These are phyloP conservation scores for Coelopa pilipes DNA, from an alignment of 2,888 invertebrate genomes.

Conservation along the genomic window DNA sequence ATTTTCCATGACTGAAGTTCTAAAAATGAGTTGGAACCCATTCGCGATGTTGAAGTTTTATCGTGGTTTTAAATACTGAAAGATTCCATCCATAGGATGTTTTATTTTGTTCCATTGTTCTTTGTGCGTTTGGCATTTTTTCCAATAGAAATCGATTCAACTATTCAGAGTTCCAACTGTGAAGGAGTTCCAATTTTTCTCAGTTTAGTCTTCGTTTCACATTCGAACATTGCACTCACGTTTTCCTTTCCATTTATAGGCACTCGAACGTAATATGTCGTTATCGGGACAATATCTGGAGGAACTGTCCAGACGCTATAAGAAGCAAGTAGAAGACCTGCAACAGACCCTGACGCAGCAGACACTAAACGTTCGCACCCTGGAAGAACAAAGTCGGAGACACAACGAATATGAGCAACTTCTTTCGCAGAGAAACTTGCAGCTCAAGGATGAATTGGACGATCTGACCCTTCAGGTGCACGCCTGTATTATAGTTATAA, in stretches of 20 bases:
- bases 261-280: constrained; percentile 96
- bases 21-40: no score
- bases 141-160: constrained; percentile 28
- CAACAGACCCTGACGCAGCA: constrained; percentile 86
- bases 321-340: constrained; percentile 96
- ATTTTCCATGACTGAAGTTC: no score
- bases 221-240: constrained; percentile 19
- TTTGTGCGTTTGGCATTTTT: not conserved
- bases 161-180: constrained; percentile 17
- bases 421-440: constrained; percentile 81
- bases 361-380: constrained; percentile 79
- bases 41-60: no score
- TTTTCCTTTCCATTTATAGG: constrained; percentile 69
- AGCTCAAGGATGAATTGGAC: constrained; percentile 74
- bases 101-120: constrained; percentile 38
- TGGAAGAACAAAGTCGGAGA: constrained; percentile 77
- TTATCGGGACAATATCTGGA: constrained; percentile 96
- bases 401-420: constrained; percentile 80
- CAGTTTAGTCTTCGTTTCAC: constrained; percentile 30
- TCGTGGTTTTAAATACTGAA: not conserved
- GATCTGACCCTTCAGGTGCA: constrained; percentile 73
- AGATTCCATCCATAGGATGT: no score
- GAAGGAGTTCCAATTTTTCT: constrained; percentile 33
- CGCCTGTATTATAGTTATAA: constrained; percentile 62
- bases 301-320: constrained; percentile 93